Evolutionary conservation across 2,888 invertebrate species (phyloP).

Genomic region (Saturnia japonica): DNA sequence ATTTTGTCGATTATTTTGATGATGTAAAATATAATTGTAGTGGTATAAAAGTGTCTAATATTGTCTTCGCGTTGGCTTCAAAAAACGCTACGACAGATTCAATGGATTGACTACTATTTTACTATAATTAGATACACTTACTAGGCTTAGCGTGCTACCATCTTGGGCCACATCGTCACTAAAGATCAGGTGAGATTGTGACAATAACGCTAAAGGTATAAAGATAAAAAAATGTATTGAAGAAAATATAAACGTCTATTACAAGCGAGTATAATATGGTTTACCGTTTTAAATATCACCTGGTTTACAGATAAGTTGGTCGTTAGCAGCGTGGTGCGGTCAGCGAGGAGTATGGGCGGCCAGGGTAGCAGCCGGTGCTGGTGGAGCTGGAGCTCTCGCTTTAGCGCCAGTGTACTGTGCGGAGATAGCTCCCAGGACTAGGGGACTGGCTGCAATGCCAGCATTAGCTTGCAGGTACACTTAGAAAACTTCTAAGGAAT

Average conservation of each 20-base stretch:
- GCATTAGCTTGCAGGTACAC: slow-evolving; percentile 68
- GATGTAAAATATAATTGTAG: neutral
- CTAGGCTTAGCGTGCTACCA: no score
- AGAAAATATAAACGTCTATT: no score
- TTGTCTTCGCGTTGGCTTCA: neutral
- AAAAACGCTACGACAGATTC: neutral
- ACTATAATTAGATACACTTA: no score
- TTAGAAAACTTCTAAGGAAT: neutral
- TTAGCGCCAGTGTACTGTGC: slow-evolving; percentile 72
- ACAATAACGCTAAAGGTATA: no score
- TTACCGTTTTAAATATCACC: neutral
- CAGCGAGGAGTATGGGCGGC: slow-evolving; percentile 72
- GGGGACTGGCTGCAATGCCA: slow-evolving; percentile 70
- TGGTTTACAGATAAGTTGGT: slow-evolving; percentile 67
- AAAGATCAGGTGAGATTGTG: no score
- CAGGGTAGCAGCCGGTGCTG: slow-evolving; percentile 70
- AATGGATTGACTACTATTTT: no score
- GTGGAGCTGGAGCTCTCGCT: slow-evolving; percentile 69
- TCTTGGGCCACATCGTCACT: no score
- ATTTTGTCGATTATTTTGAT: neutral
- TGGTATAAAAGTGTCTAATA: neutral
- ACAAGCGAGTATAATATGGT: neutral
- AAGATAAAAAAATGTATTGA: no score
- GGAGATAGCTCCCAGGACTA: slow-evolving; percentile 70
- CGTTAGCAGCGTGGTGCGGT: slow-evolving; percentile 72